Conservation (phyloP, 1,140 invertebrate genomes). For the Drosophila tsacasi region DNA sequence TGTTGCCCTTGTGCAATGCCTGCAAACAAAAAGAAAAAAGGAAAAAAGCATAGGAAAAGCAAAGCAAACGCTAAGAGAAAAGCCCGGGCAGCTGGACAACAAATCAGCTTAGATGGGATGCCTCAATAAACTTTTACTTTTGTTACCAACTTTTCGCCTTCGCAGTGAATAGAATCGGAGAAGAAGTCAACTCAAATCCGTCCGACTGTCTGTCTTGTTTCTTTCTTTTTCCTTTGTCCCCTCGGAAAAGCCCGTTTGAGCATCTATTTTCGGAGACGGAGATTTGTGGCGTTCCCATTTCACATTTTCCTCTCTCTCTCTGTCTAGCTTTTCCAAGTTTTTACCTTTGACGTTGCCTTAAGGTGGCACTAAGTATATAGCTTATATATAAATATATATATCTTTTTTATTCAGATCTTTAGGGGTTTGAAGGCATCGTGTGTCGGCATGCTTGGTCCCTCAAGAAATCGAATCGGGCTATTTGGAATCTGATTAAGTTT, state of each 20-base stretch:
- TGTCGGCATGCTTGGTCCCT: conserved; percentile 10
- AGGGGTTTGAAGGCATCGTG: conserved; percentile 32
- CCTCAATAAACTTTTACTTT: conserved; percentile 64
- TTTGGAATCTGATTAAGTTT: conserved; percentile 29
- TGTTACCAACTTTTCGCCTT: conserved; percentile 56
- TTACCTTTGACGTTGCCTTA: conserved; percentile 77
- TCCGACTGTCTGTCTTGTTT: conserved; percentile 20
- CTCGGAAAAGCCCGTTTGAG: conserved; percentile 35
- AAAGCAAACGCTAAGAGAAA: conserved; percentile 9
- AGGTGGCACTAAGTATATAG: conserved; percentile 68
- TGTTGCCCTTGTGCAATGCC: conserved; percentile 74
- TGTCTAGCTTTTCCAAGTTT: conserved; percentile 50
- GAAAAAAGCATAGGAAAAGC: conserved; percentile 17
- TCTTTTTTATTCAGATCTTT: conserved; percentile 38
- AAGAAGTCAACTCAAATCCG: conserved; percentile 65
- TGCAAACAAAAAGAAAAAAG: background rate
- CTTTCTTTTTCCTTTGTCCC: conserved; percentile 37
- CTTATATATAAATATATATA: conserved; percentile 23
- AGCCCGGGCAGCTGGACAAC: conserved; percentile 50
- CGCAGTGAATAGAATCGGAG: conserved; percentile 18
- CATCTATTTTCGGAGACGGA: conserved; percentile 73
- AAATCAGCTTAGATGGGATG: conserved; percentile 61
- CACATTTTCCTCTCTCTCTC: conserved; percentile 25
- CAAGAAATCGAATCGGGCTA: conserved; percentile 15
- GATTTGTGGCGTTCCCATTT: conserved; percentile 81